These are phyloP conservation scores for Dasysyrphus tricinctus DNA, from an alignment of 2,888 invertebrate genomes.

Conservation along the genomic window DNA sequence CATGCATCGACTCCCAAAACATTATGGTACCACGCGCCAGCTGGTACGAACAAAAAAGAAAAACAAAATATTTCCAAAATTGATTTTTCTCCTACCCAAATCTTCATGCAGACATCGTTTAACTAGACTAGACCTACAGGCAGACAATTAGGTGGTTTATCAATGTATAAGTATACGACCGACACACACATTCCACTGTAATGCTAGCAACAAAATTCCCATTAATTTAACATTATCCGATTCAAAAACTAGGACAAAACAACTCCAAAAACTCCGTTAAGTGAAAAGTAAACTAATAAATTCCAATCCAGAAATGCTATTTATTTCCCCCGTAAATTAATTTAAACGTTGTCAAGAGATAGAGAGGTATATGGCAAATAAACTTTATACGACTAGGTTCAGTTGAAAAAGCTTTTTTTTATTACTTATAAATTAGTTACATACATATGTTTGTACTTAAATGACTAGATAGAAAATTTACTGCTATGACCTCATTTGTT, in stretches of 20 bases:
- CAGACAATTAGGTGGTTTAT: slow-evolving; percentile 23
- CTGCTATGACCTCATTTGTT: slow-evolving; percentile 65
- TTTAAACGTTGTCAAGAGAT: not conserved
- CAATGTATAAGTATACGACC: not conserved
- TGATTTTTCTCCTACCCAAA: slow-evolving; percentile 13
- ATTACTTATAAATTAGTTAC: slow-evolving; percentile 35
- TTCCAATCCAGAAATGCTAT: slow-evolving; percentile 41
- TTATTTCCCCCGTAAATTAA: slow-evolving; percentile 9
- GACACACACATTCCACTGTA: not conserved
- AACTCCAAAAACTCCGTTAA: slow-evolving; percentile 11
- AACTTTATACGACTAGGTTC: not conserved
- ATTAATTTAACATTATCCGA: slow-evolving; percentile 47
- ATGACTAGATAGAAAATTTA: not conserved
- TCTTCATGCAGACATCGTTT: not conserved
- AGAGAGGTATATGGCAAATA: slow-evolving; percentile 4
- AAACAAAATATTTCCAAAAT: slow-evolving; percentile 27
- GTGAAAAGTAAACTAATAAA: slow-evolving; percentile 7
- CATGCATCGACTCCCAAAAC: slow-evolving; percentile 23
- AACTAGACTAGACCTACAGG: slow-evolving; percentile 19
- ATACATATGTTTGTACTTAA: slow-evolving; percentile 17
- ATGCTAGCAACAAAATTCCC: slow-evolving; percentile 51
- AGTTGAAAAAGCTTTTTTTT: slow-evolving; percentile 36
- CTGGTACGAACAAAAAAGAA: slow-evolving; percentile 16
- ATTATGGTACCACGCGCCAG: slow-evolving; percentile 34
- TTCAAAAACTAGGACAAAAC: slow-evolving; percentile 60